A percentile compares a stretch with the other conserved stretches of the same genome.
Conservation (phyloP, 2,797 vertebrate genomes). For the Gymnodraco acuticeps region DNA sequence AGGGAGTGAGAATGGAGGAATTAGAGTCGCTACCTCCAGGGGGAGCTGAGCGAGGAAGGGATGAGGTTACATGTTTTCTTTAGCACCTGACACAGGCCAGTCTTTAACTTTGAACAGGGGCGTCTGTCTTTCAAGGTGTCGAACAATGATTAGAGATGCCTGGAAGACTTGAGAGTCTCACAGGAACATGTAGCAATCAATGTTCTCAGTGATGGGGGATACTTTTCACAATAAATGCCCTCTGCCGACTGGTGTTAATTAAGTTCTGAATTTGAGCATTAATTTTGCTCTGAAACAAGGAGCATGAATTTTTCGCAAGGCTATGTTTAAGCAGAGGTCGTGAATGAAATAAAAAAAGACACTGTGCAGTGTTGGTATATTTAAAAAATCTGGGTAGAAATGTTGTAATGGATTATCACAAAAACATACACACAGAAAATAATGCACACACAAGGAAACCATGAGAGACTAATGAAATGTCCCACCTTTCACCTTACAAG, state of each 20-base stretch:
- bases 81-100: conserved; percentile 77
- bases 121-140: conserved; percentile 84
- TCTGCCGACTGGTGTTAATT: conserved; percentile 75
- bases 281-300: conserved; percentile 64
- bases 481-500: conserved; percentile 77
- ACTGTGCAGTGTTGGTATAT: conserved; percentile 10
- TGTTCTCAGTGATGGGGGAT: conserved; percentile 67
- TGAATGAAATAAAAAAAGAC: not conserved
- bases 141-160: conserved; percentile 84
- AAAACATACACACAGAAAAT: conserved; percentile 25
- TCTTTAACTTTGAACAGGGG: conserved; percentile 84
- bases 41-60: conserved; percentile 71
- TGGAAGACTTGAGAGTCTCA: conserved; percentile 74
- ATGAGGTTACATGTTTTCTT: conserved; percentile 79
- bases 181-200: conserved; percentile 77
- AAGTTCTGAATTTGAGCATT: conserved; percentile 75
- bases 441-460: conserved; percentile 35
- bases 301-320: conserved; percentile 24
- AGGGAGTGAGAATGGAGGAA: conserved; percentile 79
- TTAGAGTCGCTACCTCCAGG: conserved; percentile 81
- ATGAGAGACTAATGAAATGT: conserved; percentile 68
- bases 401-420: conserved; percentile 17
- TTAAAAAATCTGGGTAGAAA: conserved; percentile 34
- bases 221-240: conserved; percentile 73
- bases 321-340: conserved; percentile 38